Conservation (phyloP, 2,797 vertebrate genomes). For the Poecilia picta region DNA sequence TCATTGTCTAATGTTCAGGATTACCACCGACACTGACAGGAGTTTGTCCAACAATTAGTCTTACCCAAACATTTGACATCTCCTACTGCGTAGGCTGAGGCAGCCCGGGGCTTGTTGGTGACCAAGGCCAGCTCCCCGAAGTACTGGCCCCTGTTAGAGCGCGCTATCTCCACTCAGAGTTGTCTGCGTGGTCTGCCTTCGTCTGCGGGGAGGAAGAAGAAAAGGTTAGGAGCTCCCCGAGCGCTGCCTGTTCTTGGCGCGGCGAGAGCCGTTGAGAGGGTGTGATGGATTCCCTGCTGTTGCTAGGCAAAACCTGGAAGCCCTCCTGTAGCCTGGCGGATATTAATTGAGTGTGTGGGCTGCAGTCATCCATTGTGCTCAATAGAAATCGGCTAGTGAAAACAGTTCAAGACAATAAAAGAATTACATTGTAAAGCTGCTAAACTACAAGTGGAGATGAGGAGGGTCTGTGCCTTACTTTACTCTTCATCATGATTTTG, state of each 20-base stretch:
- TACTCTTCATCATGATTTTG: slow-evolving; percentile 98
- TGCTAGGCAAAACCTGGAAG: slow-evolving; percentile 58
- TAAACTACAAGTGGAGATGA: background rate
- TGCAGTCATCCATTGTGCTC: slow-evolving; percentile 30
- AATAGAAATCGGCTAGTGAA: slow-evolving; percentile 8
- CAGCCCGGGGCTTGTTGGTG: slow-evolving; percentile 98
- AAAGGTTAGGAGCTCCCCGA: slow-evolving; percentile 46
- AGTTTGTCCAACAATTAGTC: slow-evolving; percentile 31
- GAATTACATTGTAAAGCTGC: background rate
- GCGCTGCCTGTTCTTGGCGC: slow-evolving; percentile 3
- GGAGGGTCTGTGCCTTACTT: slow-evolving; percentile 81
- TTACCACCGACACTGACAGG: background rate
- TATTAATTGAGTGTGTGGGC: slow-evolving; percentile 39
- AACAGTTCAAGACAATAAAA: background rate
- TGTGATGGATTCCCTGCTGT: slow-evolving; percentile 44
- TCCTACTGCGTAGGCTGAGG: slow-evolving; percentile 94
- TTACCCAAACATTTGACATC: slow-evolving; percentile 96
- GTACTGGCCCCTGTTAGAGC: slow-evolving; percentile 95
- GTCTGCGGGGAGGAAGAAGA: slow-evolving; percentile 79
- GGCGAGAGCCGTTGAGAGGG: slow-evolving; percentile 22
- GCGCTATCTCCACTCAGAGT: slow-evolving; percentile 94
- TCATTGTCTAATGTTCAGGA: background rate
- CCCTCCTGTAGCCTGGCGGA: slow-evolving; percentile 20
- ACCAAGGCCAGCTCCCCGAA: slow-evolving; percentile 98
- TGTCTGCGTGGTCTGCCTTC: slow-evolving; percentile 89